Evolutionary conservation across 1,140 invertebrate species (phyloP).

Genomic region (Plutomurus gul): DNA sequence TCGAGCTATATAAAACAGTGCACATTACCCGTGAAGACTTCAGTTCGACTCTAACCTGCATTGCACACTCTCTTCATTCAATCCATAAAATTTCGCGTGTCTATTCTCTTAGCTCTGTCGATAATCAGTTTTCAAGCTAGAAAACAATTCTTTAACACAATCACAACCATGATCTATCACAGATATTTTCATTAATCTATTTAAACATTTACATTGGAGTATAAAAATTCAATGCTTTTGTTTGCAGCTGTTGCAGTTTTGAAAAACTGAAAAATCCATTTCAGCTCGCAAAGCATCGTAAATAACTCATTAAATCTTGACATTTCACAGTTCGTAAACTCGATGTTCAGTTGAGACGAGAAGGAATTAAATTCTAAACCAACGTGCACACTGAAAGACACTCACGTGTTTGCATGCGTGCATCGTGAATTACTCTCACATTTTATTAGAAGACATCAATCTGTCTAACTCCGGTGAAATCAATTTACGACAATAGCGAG

Average conservation of each 20-base stretch:
- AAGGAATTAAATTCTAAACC: no score
- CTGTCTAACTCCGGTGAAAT: no score
- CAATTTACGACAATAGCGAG: no score
- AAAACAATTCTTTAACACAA: no score
- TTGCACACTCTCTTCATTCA: not conserved
- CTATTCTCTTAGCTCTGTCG: not conserved
- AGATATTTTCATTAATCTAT: no score
- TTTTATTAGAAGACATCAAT: no score
- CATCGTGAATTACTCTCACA: no score
- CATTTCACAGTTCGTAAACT: constrained; percentile 12
- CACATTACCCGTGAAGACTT: not conserved
- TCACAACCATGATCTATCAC: no score
- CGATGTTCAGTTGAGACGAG: no score
- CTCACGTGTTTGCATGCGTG: no score
- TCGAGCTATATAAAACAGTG: not conserved
- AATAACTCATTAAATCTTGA: not conserved
- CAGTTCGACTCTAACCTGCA: not conserved
- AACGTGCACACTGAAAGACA: no score
- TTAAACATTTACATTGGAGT: no score
- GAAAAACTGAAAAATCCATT: not conserved
- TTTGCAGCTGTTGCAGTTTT: not conserved
- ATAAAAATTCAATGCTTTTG: not conserved
- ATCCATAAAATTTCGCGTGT: not conserved
- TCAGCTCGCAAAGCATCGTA: not conserved
- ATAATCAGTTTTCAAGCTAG: not conserved